These are phyloP conservation scores for Probosciger aterrimus DNA, from an alignment of 2,113 vertebrate species.

Conservation along the genomic window DNA sequence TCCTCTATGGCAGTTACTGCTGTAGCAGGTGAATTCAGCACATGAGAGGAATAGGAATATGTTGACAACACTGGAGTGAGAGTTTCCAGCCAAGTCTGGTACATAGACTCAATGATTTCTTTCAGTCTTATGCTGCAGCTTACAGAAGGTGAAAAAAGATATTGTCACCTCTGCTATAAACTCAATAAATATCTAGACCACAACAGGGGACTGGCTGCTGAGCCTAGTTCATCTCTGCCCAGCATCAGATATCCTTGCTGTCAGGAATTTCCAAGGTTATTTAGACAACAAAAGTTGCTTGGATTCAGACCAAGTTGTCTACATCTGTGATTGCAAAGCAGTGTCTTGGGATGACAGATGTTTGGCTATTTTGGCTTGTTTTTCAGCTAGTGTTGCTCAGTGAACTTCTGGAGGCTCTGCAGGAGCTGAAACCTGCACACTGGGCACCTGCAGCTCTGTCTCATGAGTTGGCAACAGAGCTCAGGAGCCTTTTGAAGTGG, in stretches of 20 bases:
- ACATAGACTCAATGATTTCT: neutral
- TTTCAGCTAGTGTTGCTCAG: neutral
- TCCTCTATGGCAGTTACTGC: neutral
- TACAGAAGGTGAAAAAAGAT: neutral
- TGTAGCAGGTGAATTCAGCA: neutral
- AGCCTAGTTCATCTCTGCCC: neutral
- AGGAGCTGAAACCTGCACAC: neutral
- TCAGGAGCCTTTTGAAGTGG: neutral
- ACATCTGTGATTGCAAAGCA: neutral
- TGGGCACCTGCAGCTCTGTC: neutral
- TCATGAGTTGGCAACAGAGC: neutral
- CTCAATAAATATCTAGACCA: neutral
- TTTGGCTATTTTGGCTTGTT: neutral
- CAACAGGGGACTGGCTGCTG: neutral
- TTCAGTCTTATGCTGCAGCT: neutral
- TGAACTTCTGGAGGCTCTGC: neutral
- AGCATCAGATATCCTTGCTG: neutral
- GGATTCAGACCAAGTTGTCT: constrained; percentile 6
- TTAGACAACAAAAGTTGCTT: constrained; percentile 16
- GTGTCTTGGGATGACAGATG: neutral
- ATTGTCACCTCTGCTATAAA: neutral
- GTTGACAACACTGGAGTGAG: neutral
- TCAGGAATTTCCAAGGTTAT: constrained; percentile 39
- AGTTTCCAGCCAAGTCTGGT: neutral
- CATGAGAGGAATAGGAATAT: neutral